A percentile compares a stretch with the other conserved stretches of the same genome.
phyloP scores from a whole-genome alignment of 2,888 invertebrate genomes.

The Harpagoxenus sublaevis region DNA sequence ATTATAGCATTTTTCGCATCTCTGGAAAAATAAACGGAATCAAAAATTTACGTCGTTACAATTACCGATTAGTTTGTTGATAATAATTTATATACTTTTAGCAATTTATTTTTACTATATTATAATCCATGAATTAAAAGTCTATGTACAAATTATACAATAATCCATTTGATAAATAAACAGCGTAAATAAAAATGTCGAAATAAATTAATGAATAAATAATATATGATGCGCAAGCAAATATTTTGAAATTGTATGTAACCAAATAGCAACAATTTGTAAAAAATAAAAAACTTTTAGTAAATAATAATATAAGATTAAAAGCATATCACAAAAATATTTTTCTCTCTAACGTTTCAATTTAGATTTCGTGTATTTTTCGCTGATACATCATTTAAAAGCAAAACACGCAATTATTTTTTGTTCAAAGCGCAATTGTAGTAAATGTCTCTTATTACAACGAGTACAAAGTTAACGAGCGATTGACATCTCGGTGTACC shows the following conservation, averaged over 20 bases:
- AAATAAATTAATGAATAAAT: constrained; percentile 3
- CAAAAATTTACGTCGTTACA: neutral
- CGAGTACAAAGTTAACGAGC: constrained; percentile 3
- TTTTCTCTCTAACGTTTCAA: neutral
- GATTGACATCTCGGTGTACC: neutral
- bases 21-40: neutral
- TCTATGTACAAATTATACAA: neutral
- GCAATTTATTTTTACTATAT: neutral
- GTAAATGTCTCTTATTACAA: neutral
- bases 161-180: constrained; percentile 5
- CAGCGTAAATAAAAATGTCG: neutral
- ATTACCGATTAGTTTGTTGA: neutral
- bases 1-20: neutral
- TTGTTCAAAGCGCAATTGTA: neutral
- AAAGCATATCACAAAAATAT: neutral
- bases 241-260: neutral
- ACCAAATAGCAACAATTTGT: neutral
- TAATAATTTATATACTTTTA: neutral
- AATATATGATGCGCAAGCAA: neutral
- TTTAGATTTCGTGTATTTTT: neutral
- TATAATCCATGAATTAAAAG: neutral
- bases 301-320: neutral
- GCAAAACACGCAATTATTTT: neutral
- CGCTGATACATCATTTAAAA: neutral
- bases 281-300: neutral